phyloP scores from a whole-genome alignment of 2,113 vertebrate species.

The Xyliphius kryptos region DNA sequence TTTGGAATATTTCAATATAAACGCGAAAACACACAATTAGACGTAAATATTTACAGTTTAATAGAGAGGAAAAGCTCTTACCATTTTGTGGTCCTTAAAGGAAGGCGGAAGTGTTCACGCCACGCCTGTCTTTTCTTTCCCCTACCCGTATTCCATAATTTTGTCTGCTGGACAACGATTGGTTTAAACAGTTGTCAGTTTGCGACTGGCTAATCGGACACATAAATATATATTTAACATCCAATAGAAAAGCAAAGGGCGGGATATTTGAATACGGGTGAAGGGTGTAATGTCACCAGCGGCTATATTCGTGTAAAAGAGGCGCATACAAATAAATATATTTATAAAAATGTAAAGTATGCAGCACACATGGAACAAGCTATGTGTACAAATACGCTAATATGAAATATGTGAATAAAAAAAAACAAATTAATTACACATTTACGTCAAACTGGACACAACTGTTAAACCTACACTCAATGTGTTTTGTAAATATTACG shows the following conservation, averaged over 20 bases:
- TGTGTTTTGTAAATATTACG: slow-evolving; percentile 1
- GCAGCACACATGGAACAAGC: too few species aligned
- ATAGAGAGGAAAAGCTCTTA: slow-evolving; percentile 46
- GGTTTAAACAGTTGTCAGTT: not conserved
- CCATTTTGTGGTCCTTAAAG: slow-evolving; percentile 58
- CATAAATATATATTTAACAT: too few species aligned
- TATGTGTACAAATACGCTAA: not conserved
- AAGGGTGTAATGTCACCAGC: too few species aligned
- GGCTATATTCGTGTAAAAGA: not conserved
- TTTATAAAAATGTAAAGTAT: too few species aligned
- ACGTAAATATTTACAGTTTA: not conserved
- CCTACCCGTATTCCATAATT: slow-evolving; percentile 11
- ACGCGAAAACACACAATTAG: not conserved
- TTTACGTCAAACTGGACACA: too few species aligned
- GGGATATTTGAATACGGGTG: too few species aligned
- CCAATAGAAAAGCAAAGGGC: too few species aligned
- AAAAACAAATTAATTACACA: not conserved
- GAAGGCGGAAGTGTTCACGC: slow-evolving; percentile 68
- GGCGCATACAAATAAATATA: not conserved
- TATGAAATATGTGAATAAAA: not conserved
- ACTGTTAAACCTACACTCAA: too few species aligned
- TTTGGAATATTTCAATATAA: not conserved
- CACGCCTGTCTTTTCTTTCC: slow-evolving; percentile 56
- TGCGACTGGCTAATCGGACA: too few species aligned
- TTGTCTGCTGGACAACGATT: too few species aligned